A percentile compares a stretch with the other conserved stretches of the same genome.
Evolutionary conservation across 2,888 invertebrate species (phyloP).

Genomic region (Apamea epomidion): DNA sequence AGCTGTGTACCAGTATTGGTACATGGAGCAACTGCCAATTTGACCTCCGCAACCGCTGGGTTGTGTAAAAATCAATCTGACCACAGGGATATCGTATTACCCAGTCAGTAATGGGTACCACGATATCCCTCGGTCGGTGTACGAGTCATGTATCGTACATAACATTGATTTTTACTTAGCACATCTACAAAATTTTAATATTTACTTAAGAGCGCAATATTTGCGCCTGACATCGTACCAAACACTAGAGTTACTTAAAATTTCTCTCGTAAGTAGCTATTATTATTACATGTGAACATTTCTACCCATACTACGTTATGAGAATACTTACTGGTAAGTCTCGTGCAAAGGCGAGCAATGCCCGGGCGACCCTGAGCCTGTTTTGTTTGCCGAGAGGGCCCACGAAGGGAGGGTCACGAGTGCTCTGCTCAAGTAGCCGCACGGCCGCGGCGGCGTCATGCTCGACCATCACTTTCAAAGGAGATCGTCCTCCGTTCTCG

Average conservation of each 20-base stretch:
- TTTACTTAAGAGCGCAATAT: neutral
- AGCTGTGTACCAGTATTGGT: neutral
- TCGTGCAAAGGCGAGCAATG: constrained; percentile 74
- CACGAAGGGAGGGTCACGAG: constrained; percentile 86
- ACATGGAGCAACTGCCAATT: neutral
- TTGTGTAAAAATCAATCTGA: neutral
- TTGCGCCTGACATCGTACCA: neutral
- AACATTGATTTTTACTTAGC: neutral
- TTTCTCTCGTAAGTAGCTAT: neutral
- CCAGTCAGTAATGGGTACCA: neutral
- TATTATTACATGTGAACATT: neutral
- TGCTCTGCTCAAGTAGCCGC: constrained; percentile 86
- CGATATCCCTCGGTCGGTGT: neutral
- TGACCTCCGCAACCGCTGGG: neutral
- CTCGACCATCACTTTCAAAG: constrained; percentile 81
- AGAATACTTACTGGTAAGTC: constrained; percentile 60
- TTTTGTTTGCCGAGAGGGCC: constrained; percentile 89
- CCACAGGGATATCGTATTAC: no score
- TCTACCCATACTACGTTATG: neutral
- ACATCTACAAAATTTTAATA: neutral
- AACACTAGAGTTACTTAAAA: neutral
- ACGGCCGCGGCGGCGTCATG: constrained; percentile 84
- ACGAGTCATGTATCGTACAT: no score
- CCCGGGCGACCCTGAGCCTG: constrained; percentile 83
- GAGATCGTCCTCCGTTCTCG: constrained; percentile 70